Conservation (phyloP, 2,113 vertebrate genomes). For the Suricata suricatta region DNA sequence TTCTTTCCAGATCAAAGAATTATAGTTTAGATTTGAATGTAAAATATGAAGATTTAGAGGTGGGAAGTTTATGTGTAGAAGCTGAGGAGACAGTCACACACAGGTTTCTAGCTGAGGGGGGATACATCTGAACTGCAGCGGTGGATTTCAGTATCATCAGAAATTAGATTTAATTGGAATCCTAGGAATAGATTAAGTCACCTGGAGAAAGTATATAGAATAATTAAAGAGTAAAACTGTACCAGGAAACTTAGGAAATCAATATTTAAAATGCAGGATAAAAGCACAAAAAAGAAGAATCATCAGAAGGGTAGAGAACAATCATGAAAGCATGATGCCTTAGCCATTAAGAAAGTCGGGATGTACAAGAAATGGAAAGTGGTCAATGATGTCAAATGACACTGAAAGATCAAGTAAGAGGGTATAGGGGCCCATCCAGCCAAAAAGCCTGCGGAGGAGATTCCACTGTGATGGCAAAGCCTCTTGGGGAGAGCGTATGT, state of each 20-base stretch:
- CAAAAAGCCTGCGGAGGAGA: too few relatives aligned
- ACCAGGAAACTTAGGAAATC: background rate
- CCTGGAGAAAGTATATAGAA: background rate
- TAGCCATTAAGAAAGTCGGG: background rate
- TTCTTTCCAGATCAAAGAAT: background rate
- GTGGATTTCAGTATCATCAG: background rate
- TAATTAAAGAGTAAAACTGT: background rate
- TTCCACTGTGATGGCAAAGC: too few relatives aligned
- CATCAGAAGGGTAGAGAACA: background rate
- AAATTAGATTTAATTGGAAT: background rate
- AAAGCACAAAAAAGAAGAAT: background rate
- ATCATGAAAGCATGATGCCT: background rate
- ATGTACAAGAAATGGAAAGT: background rate
- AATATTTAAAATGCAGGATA: background rate
- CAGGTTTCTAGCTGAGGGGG: background rate
- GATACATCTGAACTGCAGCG: background rate
- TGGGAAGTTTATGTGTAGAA: background rate
- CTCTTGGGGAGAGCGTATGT: too few relatives aligned
- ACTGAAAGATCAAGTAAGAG: background rate
- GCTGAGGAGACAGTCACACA: background rate
- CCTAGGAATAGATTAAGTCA: background rate
- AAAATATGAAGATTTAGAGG: background rate
- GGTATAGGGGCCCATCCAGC: too few relatives aligned
- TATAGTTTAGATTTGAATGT: background rate
- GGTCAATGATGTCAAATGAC: background rate